These are phyloP conservation scores for Trypoxylus dichotomus DNA, from an alignment of 1,140 invertebrate genomes.

Conservation along the genomic window DNA sequence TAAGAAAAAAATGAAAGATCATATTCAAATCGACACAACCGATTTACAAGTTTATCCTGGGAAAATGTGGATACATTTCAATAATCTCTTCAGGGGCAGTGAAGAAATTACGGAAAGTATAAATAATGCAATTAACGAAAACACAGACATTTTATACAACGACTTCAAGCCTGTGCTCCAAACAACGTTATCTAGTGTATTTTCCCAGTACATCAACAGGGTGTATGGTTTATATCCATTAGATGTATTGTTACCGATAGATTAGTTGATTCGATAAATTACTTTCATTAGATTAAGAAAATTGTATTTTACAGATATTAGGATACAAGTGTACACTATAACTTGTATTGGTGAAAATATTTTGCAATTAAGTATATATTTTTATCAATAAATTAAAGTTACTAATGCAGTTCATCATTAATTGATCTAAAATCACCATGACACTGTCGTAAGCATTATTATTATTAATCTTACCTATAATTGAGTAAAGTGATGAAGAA, in stretches of 20 bases:
- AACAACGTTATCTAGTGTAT: not conserved
- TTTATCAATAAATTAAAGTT: too few relatives aligned
- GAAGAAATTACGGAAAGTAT: conserved; percentile 2
- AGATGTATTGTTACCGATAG: conserved; percentile 6
- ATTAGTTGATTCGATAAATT: not conserved
- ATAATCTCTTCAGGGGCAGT: conserved; percentile 11
- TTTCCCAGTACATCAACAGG: not conserved
- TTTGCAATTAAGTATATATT: too few relatives aligned
- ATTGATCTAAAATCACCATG: too few relatives aligned
- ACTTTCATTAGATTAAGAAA: not conserved
- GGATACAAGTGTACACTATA: too few relatives aligned
- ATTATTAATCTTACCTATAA: too few relatives aligned
- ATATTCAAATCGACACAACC: conserved; percentile 3
- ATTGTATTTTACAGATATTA: too few relatives aligned
- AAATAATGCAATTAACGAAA: conserved; percentile 26
- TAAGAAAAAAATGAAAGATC: not conserved
- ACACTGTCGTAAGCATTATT: too few relatives aligned
- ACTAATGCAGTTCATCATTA: too few relatives aligned
- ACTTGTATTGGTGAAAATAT: too few relatives aligned
- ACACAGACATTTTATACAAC: conserved; percentile 17
- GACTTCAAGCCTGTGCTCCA: conserved; percentile 21
- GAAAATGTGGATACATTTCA: not conserved
- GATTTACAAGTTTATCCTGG: not conserved
- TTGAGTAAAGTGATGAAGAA: too few relatives aligned
- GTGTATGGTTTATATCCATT: not conserved